Evolutionary conservation across 2,888 invertebrate genomes (phyloP).

Genomic region (Actias luna): DNA sequence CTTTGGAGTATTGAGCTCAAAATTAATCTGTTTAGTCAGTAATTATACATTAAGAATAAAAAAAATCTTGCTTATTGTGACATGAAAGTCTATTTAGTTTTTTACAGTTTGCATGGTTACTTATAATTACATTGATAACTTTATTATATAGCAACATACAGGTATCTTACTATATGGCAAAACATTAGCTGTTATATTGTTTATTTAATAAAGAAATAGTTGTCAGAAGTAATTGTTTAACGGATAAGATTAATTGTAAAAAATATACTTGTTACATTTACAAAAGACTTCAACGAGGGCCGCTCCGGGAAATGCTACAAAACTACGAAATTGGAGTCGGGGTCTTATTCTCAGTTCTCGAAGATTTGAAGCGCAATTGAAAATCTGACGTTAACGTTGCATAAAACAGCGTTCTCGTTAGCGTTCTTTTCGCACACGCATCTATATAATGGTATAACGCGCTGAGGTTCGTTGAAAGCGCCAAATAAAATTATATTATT

Average conservation of each 20-base stretch:
- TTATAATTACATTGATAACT: background rate
- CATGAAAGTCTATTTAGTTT: background rate
- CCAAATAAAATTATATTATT: slow-evolving; percentile 13
- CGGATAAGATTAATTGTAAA: background rate
- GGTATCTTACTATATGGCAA: background rate
- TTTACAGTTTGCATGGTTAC: background rate
- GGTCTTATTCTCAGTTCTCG: slow-evolving; percentile 19
- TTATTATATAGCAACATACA: background rate
- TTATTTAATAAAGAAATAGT: background rate
- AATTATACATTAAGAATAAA: too few species aligned
- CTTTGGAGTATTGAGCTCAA: background rate
- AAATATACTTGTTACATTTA: slow-evolving; percentile 19
- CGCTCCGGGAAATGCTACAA: slow-evolving; percentile 37
- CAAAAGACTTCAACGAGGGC: slow-evolving; percentile 50
- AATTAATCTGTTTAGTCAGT: background rate
- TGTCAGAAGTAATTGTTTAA: background rate
- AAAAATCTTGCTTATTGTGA: background rate
- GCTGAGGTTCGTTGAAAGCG: background rate
- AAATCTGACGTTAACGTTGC: slow-evolving; percentile 22
- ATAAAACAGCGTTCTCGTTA: slow-evolving; percentile 3
- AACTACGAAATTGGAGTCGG: slow-evolving; percentile 27
- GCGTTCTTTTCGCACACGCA: background rate
- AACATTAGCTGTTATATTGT: too few species aligned
- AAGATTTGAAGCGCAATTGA: slow-evolving; percentile 32
- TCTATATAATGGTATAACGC: background rate